phyloP scores from a whole-genome alignment of 2,888 invertebrate species.

The Drosophila infuscata region DNA sequence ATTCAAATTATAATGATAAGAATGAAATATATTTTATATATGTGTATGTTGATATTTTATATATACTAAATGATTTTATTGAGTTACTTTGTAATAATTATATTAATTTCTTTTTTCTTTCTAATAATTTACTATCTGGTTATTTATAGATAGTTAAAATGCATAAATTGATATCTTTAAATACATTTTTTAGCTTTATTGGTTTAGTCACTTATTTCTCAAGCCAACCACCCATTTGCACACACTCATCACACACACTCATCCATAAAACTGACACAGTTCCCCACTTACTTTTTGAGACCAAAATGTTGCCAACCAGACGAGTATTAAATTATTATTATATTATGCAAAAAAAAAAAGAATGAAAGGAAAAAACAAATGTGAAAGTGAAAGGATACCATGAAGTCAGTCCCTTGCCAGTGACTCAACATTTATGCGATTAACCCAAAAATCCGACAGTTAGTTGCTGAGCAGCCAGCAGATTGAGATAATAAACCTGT shows the following conservation, averaged over 20 bases:
- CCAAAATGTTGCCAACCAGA: slow-evolving; percentile 22
- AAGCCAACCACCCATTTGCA: background rate
- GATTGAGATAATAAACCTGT: slow-evolving; percentile 57
- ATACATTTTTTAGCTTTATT: too few relatives aligned
- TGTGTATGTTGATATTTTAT: background rate
- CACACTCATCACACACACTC: slow-evolving; percentile 16
- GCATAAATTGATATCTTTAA: rapidly evolving
- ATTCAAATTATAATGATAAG: background rate
- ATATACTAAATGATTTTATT: background rate
- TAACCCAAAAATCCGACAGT: slow-evolving; percentile 63
- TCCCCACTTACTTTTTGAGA: slow-evolving; percentile 39
- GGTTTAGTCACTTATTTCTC: background rate
- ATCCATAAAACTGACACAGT: slow-evolving; percentile 54
- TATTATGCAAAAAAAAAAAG: slow-evolving; percentile 51
- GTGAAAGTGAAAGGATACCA: slow-evolving; percentile 26
- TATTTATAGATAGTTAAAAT: background rate
- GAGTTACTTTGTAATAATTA: background rate
- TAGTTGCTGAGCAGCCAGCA: slow-evolving; percentile 43
- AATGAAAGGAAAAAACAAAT: background rate
- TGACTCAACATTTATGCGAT: slow-evolving; percentile 56
- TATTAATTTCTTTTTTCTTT: background rate
- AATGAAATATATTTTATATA: background rate
- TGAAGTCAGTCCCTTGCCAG: slow-evolving; percentile 40
- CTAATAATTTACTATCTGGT: background rate
- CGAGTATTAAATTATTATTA: slow-evolving; percentile 63